These are phyloP conservation scores for Vesta saturnalis DNA, from an alignment of 2,888 invertebrate genomes.

Conservation along the genomic window DNA sequence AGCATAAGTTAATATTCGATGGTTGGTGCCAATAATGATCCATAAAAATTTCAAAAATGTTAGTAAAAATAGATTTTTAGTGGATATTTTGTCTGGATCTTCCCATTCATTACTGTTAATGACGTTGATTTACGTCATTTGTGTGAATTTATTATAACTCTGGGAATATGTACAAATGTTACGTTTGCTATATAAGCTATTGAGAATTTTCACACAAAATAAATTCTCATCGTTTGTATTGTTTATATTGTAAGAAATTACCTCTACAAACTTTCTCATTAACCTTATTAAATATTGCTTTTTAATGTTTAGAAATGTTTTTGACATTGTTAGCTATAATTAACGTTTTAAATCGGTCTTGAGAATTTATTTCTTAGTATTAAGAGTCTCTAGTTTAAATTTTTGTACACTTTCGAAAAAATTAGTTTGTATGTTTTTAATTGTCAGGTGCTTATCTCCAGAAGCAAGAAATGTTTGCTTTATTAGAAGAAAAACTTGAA, in stretches of 20 bases:
- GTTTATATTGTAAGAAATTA: neutral
- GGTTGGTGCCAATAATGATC: constrained; percentile 11
- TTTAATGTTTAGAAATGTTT: too few species aligned
- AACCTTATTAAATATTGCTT: neutral
- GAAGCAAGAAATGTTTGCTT: too few species aligned
- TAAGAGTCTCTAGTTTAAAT: too few species aligned
- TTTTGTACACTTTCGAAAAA: too few species aligned
- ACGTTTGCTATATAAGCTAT: neutral
- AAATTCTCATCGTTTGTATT: constrained; percentile 7
- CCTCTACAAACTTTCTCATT: neutral
- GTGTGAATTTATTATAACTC: neutral
- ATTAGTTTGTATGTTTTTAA: too few species aligned
- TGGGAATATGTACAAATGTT: constrained; percentile 2
- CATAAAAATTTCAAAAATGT: constrained; percentile 13
- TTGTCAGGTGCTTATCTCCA: too few species aligned
- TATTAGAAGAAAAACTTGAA: too few species aligned
- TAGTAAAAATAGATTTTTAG: constrained; percentile 20
- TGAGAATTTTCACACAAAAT: constrained; percentile 1
- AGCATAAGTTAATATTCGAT: constrained; percentile 9
- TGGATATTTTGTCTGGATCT: constrained; percentile 23
- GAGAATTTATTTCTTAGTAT: too few species aligned
- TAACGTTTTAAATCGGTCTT: too few species aligned
- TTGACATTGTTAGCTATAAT: too few species aligned
- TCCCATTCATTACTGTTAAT: constrained; percentile 15
- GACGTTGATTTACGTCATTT: constrained; percentile 23